phyloP scores from a whole-genome alignment of 2,888 invertebrate species.

The Latrodectus elegans region DNA sequence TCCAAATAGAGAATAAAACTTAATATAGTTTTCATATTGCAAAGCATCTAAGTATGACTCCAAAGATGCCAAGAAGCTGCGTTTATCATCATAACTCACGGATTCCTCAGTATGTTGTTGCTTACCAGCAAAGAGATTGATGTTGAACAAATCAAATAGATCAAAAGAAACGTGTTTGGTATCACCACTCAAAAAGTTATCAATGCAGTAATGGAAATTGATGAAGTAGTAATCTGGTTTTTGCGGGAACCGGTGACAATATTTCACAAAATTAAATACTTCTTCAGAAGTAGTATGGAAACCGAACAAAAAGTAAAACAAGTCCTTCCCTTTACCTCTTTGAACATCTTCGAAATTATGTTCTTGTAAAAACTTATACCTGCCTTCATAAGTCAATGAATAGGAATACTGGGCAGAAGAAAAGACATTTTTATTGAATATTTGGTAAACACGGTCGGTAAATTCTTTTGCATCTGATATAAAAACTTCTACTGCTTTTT shows the following conservation, averaged over 20 bases:
- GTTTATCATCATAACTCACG: background rate
- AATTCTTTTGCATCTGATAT: background rate
- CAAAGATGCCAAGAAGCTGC: background rate
- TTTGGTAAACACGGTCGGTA: background rate
- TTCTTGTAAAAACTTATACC: background rate
- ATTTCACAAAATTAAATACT: background rate
- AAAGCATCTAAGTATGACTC: background rate
- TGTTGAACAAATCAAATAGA: background rate
- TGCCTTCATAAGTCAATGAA: constrained; percentile 7
- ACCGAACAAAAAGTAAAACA: background rate
- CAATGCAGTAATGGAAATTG: background rate
- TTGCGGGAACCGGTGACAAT: background rate
- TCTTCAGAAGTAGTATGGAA: background rate
- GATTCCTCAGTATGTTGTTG: no score
- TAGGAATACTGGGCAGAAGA: background rate
- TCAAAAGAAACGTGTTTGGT: background rate
- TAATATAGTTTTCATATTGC: background rate
- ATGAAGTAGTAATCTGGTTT: background rate
- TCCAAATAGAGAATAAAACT: background rate
- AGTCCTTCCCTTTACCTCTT: background rate
- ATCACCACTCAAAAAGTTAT: background rate
- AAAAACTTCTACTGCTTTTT: background rate
- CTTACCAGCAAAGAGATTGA: background rate
- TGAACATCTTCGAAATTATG: constrained; percentile 10
- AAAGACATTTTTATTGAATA: background rate